phyloP scores from a whole-genome alignment of 2,113 vertebrate genomes.

The Scartelaos histophorus region DNA sequence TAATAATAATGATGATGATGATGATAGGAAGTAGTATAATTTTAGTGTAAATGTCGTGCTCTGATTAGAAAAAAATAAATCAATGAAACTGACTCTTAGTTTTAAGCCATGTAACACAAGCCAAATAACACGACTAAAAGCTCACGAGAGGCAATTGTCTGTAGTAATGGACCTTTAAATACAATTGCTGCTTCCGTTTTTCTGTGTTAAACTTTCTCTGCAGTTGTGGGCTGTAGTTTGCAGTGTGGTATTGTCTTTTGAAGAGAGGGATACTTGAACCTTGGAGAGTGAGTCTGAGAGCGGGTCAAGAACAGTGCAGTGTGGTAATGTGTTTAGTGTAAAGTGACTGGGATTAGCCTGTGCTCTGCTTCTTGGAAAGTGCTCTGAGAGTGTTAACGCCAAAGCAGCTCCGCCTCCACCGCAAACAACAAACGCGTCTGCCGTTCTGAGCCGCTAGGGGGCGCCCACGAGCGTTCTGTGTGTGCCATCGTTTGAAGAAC shows the following conservation, averaged over 20 bases:
- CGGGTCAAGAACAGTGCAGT: constrained; percentile 43
- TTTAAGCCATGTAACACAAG: no score
- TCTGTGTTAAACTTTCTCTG: constrained; percentile 20
- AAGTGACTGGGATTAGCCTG: constrained; percentile 55
- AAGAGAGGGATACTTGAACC: constrained; percentile 23
- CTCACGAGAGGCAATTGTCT: no score
- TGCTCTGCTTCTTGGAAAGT: constrained; percentile 61
- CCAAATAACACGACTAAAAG: no score
- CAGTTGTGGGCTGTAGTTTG: not conserved
- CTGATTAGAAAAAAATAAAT: no score
- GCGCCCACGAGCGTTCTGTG: no score
- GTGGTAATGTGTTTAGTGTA: constrained; percentile 60
- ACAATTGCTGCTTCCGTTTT: no score
- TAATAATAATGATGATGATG: no score
- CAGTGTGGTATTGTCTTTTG: constrained; percentile 26
- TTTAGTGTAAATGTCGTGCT: no score
- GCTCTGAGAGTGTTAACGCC: constrained; percentile 52
- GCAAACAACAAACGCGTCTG: constrained; percentile 30
- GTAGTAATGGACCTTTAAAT: no score
- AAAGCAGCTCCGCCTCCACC: constrained; percentile 54
- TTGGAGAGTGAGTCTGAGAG: constrained; percentile 36
- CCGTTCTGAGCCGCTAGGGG: not conserved
- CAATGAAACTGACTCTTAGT: no score
- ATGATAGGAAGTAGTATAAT: no score
- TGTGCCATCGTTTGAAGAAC: no score